Evolutionary conservation across 2,113 vertebrate genomes (phyloP).

Genomic region (Tyrannus savana): DNA sequence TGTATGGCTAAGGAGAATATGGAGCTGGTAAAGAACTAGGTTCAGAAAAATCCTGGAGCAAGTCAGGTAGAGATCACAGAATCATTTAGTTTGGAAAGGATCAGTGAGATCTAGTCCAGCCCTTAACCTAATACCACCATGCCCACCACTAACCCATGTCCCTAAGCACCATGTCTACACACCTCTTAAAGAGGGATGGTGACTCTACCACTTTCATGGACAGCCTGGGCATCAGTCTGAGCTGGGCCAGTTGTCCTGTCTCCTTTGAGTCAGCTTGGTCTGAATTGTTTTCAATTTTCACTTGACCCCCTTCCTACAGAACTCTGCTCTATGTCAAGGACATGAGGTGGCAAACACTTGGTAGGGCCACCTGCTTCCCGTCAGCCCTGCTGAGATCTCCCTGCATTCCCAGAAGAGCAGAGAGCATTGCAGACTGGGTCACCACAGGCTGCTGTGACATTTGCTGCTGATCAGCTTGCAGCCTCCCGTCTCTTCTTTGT

Average conservation of each 20-base stretch:
- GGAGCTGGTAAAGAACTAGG: neutral
- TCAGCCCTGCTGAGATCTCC: neutral
- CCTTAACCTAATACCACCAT: neutral
- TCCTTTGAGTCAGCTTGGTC: neutral
- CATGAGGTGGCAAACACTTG: neutral
- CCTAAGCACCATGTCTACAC: neutral
- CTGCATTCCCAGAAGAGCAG: neutral
- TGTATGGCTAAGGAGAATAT: neutral
- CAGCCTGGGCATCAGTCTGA: neutral
- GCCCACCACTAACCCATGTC: neutral
- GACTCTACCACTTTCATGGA: neutral
- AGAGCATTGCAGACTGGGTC: neutral
- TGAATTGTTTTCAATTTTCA: neutral
- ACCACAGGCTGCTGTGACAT: neutral
- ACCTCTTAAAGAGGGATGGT: neutral
- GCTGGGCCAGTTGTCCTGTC: neutral
- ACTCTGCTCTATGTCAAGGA: neutral
- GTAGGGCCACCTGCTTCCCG: neutral
- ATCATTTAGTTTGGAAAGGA: neutral
- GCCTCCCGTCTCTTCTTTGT: neutral
- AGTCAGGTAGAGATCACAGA: neutral
- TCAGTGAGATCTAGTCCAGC: neutral
- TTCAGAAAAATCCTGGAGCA: neutral
- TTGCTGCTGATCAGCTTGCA: neutral
- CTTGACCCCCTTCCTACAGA: neutral